Conservation (phyloP, 2,888 invertebrate species). For the Ectropis crepuscularia region DNA sequence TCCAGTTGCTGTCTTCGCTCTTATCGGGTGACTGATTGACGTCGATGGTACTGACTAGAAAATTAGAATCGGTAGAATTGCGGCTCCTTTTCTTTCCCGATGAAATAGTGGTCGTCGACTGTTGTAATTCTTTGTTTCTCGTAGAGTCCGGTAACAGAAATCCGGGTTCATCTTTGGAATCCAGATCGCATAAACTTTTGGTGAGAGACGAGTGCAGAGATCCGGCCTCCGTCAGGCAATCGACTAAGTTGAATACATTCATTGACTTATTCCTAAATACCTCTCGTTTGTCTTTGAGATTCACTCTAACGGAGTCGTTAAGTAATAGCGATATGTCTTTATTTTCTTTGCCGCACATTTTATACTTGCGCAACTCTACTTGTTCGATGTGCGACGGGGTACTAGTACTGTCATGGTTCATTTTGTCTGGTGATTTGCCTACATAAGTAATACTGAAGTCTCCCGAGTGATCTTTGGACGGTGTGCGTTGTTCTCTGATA, state of each 20-base stretch:
- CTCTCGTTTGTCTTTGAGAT: slow-evolving; percentile 74
- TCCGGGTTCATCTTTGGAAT: slow-evolving; percentile 71
- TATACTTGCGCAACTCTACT: slow-evolving; percentile 62
- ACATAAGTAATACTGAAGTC: slow-evolving; percentile 68
- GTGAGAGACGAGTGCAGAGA: slow-evolving; percentile 77
- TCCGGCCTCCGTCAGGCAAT: slow-evolving; percentile 73
- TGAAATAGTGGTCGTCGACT: slow-evolving; percentile 77
- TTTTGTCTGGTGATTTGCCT: slow-evolving; percentile 66
- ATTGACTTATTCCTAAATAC: slow-evolving; percentile 81
- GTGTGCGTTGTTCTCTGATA: slow-evolving; percentile 63
- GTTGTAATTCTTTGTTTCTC: slow-evolving; percentile 70
- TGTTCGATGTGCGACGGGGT: slow-evolving; percentile 55
- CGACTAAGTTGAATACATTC: slow-evolving; percentile 79
- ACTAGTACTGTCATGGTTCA: slow-evolving; percentile 54
- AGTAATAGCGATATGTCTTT: slow-evolving; percentile 61
- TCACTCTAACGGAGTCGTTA: slow-evolving; percentile 57
- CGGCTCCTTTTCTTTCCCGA: slow-evolving; percentile 80
- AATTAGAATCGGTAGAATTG: slow-evolving; percentile 79
- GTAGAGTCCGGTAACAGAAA: slow-evolving; percentile 68
- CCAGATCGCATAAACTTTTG: slow-evolving; percentile 78
- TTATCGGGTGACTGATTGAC: slow-evolving; percentile 74
- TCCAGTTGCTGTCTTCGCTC: slow-evolving; percentile 80
- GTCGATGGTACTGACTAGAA: slow-evolving; percentile 73
- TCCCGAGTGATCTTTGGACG: slow-evolving; percentile 59
- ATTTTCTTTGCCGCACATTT: slow-evolving; percentile 73